Conservation (phyloP, 2,113 vertebrate species). For the Thomomys bottae region DNA sequence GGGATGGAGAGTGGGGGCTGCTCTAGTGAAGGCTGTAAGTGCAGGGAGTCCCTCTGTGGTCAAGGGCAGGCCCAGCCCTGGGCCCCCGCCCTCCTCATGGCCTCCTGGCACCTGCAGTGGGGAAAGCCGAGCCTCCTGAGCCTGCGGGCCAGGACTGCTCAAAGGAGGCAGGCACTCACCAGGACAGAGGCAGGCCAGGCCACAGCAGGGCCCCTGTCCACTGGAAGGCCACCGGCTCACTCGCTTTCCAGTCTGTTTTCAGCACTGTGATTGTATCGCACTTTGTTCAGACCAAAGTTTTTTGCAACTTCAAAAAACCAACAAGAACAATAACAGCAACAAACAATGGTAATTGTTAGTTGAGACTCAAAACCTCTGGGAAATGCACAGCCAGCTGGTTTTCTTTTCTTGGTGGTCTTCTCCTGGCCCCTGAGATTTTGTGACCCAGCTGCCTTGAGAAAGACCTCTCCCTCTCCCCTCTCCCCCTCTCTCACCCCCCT, state of each 20-base stretch:
- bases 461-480: no score
- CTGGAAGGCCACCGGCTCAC: accelerated
- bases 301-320: not conserved
- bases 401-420: not conserved
- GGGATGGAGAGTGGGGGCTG: accelerated
- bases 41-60: not conserved
- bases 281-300: no score
- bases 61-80: not conserved
- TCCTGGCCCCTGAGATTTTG: not conserved
- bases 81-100: no score
- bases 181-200: no score
- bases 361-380: not conserved
- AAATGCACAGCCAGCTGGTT: accelerated
- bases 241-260: no score
- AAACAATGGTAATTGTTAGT: accelerated
- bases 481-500: no score
- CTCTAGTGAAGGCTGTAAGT: not conserved
- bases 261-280: accelerated
- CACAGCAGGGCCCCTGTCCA: accelerated
- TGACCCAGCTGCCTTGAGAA: not conserved
- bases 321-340: no score
- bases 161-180: no score
- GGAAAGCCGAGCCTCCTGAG: no score
- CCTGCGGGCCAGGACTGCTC: no score
- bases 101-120: no score